phyloP scores from a whole-genome alignment of 2,113 vertebrate genomes.

The Catagonus wagneri region DNA sequence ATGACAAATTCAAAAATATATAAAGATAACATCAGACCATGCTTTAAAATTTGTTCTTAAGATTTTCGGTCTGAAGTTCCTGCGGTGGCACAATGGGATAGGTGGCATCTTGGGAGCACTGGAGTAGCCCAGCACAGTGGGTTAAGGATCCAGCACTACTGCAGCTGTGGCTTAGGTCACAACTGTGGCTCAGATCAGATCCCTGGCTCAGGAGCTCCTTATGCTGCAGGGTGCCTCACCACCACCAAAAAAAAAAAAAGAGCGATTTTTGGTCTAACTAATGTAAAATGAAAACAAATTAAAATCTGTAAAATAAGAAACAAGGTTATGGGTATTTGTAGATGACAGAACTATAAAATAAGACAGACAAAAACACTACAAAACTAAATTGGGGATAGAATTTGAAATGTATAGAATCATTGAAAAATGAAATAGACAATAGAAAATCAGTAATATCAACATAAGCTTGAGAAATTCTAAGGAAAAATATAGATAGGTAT shows the following conservation, averaged over 20 bases:
- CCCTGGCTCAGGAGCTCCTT: no score
- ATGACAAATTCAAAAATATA: constrained; percentile 20
- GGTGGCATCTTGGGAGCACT: no score
- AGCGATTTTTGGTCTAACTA: constrained; percentile 16
- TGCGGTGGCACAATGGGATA: no score
- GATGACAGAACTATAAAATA: neutral
- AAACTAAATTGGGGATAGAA: neutral
- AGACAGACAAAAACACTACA: neutral
- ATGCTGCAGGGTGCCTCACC: no score
- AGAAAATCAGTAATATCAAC: neutral
- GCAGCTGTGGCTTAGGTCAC: no score
- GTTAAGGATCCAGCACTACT: no score
- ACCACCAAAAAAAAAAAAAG: no score
- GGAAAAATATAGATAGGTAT: neutral
- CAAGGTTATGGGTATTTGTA: neutral
- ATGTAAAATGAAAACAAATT: constrained; percentile 45
- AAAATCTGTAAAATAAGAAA: constrained; percentile 57
- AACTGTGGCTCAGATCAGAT: no score
- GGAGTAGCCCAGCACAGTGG: no score
- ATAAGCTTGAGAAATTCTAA: constrained; percentile 21
- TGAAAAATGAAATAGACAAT: constrained; percentile 28
- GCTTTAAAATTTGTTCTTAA: constrained; percentile 59
- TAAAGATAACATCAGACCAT: constrained; percentile 5
- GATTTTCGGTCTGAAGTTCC: neutral
- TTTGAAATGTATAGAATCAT: constrained; percentile 14